Base-by-base conservation (phyloP, 1,140 invertebrate species). In the Harpegnathos saltator region DNA sequence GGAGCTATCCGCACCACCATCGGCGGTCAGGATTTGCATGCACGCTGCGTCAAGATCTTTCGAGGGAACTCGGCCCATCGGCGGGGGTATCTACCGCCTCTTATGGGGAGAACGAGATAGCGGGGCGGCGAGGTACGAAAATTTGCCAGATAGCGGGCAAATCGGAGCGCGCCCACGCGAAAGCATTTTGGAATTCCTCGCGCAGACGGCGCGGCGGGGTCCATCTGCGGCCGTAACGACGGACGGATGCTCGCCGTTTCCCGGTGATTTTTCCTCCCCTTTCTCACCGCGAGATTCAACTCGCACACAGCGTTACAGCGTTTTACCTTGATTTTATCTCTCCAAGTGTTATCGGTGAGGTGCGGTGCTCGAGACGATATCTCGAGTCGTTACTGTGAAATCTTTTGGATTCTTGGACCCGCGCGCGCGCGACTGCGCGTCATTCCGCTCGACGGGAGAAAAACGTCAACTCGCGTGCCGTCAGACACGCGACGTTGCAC, bases 11-110 rank as follows among this genome's bases (percentile, higher is more conserved):
- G 54, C 75, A 56, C 44, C 52, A 22, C 77, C 48, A 83, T 85
- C 68, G n/a, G 78, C 58, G 85, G 71, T 83, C 66, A 58, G 50
- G 75, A 87, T 87, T 87, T 87, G 80, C 85, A 87, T 86, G 61
- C 82, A 74, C 56, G 52, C 75, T 58, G 75, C 48, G 80, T 44
- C 58, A 83, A 71, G 56, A 72, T 86, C 61, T 74, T 83, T 78
- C 71, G 29, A n/a, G 38, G 54, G 19, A 86, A 73, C 82, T 85
- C 81, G 56, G 72, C 74, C 33, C 81, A 66, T 77, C 84, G 54
- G n/a, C n/a, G n/a, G n/a, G 29, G 38, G 22, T 48, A 65, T 69
- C 68, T 80, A 68, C 38, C 48, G 68, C 62, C 38, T 50, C 48
- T 50, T 81, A 72, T 50, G 33, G 5, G 22, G 50, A 24, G 19